Evolutionary conservation across 2,888 invertebrate genomes (phyloP).

Genomic region (Helleia helle): DNA sequence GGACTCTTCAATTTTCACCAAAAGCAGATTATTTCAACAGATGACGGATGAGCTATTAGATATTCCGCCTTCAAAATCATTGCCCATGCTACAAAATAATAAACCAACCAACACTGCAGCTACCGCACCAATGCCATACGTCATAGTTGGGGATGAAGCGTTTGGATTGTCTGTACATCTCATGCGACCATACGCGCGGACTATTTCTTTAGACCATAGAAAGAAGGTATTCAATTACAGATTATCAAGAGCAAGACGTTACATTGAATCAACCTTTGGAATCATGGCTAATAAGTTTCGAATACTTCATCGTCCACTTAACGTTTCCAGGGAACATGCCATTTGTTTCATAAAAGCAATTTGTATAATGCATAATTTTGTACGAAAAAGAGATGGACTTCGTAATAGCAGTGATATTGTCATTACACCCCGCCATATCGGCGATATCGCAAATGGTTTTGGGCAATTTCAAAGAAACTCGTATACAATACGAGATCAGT

Average conservation of each 20-base stretch:
- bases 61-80: conserved; percentile 19
- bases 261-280: conserved; percentile 19
- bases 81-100: conserved; percentile 15
- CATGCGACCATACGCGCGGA: conserved; percentile 23
- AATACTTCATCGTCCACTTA: conserved; percentile 15
- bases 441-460: too few species aligned
- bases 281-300: conserved; percentile 20
- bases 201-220: conserved; percentile 19
- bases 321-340: conserved; percentile 15
- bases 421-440: too few species aligned
- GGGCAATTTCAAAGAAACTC: too few species aligned
- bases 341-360: conserved; percentile 16
- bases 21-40: conserved; percentile 18
- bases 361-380: too few species aligned
- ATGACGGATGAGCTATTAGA: conserved; percentile 21
- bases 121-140: conserved; percentile 20
- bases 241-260: conserved; percentile 17
- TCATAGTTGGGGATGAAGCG: too few species aligned
- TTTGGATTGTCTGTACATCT: conserved; percentile 15
- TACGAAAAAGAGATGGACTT: too few species aligned
- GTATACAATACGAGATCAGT: conserved; percentile 22
- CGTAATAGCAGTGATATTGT: too few species aligned
- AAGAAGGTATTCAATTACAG: conserved; percentile 20
- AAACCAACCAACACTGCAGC: conserved; percentile 16
- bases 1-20: conserved; percentile 22